Base-by-base conservation (phyloP, 1,140 invertebrate species). In the Drosophila funebris region DNA sequence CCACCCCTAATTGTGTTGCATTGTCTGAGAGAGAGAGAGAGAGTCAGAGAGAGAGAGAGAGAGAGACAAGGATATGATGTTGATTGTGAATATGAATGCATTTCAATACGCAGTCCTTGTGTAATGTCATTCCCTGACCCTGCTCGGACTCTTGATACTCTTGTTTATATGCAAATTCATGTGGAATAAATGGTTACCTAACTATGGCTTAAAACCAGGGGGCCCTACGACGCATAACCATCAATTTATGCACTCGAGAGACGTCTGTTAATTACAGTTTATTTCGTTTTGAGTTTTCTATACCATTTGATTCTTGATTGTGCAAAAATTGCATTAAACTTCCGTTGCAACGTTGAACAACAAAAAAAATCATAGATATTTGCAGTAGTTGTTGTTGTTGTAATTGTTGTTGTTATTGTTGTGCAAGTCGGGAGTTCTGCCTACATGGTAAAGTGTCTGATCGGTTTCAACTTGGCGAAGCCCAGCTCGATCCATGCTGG, bases 191-290 rank as follows among this genome's bases (percentile, higher is more conserved):
- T 62, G 80, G 44, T 44, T 29, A 36, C 41, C 18, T 18, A 20
- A 48, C 57, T 58, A 41, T 18, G 44, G 16, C 18, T 43, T 43
- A 50, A 27, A 37, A 11, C 46, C n/a, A 39, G 11, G 43, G 43
- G 20, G 9, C 48, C 14, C 6, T 4, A 27, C 37, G 31, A 20
- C 54, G 31, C 18, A 54, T 56, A 60, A 68, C 60, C 60, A 67
- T 54, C 11, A 43, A 24, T 44, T 52, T 52, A 41, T 75, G 63
- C 73, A 66, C 62, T 60, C 37, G 18, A 66, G 44, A 53, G 57
- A 31, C 72, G 56, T 14, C 67, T 36, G 64, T 82, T 85, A 85
- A 85, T 88, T 85, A 78, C 79, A 85, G 71, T 81, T 80, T 85
- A 83, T 76, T 63, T 81, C 54, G 64, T 36, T 36, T 36, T 29